These are phyloP conservation scores for Zeuzera pyrina DNA, from an alignment of 2,888 invertebrate genomes.

Conservation along the genomic window DNA sequence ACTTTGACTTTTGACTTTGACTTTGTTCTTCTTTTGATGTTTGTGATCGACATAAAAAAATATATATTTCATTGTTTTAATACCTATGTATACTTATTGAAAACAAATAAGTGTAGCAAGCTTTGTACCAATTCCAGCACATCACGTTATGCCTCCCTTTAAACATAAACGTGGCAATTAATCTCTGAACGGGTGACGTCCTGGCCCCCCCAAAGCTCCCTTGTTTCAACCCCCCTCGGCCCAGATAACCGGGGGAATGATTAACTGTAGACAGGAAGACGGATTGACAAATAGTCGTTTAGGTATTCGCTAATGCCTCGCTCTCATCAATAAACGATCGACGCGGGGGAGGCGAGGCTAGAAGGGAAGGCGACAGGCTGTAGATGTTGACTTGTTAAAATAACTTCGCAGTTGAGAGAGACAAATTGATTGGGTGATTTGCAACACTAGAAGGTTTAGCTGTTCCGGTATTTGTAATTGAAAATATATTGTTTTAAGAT, in stretches of 20 bases:
- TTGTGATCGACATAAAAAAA: neutral
- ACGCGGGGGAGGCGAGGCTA: conserved; percentile 15
- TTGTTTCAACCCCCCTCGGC: conserved; percentile 20
- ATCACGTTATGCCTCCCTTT: conserved; percentile 37
- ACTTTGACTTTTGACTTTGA: neutral
- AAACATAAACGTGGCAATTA: conserved; percentile 64
- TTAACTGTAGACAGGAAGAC: conserved; percentile 69
- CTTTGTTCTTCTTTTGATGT: neutral
- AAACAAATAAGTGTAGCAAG: conserved; percentile 14
- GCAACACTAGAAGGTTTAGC: no score
- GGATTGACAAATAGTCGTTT: conserved; percentile 71
- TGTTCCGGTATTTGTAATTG: no score
- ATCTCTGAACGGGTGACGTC: conserved; percentile 62
- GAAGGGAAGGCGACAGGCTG: conserved; percentile 18
- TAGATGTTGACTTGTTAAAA: conserved; percentile 21
- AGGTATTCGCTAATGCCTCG: conserved; percentile 67
- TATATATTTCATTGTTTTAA: neutral
- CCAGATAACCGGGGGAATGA: conserved; percentile 59
- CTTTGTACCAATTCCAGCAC: conserved; percentile 44
- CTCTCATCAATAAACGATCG: conserved; percentile 64
- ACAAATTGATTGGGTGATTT: conserved; percentile 27
- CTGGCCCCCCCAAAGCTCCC: conserved; percentile 16
- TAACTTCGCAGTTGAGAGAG: conserved; percentile 22
- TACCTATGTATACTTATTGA: conserved; percentile 6
- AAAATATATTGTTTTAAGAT: no score